A percentile compares a stretch with the other conserved stretches of the same genome.
phyloP scores from a whole-genome alignment of 1,140 invertebrate species.

The Rhizoglyphus robini region DNA sequence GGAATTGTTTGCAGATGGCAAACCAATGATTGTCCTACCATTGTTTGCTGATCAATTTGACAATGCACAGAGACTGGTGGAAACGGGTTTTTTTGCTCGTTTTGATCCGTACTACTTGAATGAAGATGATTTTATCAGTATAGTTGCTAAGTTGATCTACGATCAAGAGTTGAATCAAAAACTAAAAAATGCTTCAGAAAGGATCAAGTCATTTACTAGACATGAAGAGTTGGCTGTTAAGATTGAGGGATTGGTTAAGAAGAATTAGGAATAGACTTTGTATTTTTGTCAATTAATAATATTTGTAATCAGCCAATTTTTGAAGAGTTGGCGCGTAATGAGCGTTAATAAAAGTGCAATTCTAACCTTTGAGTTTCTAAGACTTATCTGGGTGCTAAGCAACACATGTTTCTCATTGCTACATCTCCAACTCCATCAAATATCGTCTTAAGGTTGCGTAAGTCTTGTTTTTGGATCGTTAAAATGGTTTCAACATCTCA shows the following conservation, averaged over 20 bases:
- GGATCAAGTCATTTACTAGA: not conserved
- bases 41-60: conserved; percentile 22
- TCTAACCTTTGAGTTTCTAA: too few species aligned
- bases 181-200: not conserved
- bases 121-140: conserved; percentile 6
- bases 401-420: too few species aligned
- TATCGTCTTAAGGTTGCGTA: too few species aligned
- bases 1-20: not conserved
- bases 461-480: too few species aligned
- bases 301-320: too few species aligned
- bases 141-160: conserved; percentile 1
- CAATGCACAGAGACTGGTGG: conserved; percentile 18
- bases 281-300: too few species aligned
- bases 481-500: too few species aligned
- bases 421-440: too few species aligned
- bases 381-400: too few species aligned
- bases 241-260: not conserved
- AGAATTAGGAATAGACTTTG: too few species aligned
- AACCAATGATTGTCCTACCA: conserved; percentile 13
- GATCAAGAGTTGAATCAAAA: conserved; percentile 1
- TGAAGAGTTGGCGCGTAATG: too few species aligned
- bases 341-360: too few species aligned
- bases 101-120: conserved; percentile 13
- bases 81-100: not conserved
- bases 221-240: not conserved